Base-by-base conservation (phyloP, 2,888 invertebrate species). In the Pyrgus malvae region DNA sequence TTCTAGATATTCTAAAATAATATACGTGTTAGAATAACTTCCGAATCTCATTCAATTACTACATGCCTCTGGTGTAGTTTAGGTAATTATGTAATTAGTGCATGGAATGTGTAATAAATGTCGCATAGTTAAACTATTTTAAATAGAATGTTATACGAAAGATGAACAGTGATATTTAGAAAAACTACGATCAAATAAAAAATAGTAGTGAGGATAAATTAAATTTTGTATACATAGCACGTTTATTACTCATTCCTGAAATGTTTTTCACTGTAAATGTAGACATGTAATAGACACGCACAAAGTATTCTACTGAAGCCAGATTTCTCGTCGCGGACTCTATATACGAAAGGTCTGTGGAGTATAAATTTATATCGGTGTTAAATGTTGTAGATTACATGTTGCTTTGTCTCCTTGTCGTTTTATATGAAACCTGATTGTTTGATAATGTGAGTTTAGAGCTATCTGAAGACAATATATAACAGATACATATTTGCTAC, bases 201-300 rank as follows among this genome's bases (percentile, higher is more conserved):
- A 23, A 4, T 23, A 23, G 23, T 23, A 23, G 23, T 23, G 9
- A 8, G 7, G 9, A 1, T 8, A 16, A 35, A 16, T 16, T 16
- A 9, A 35, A 14, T 5, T 31, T 31, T 31, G 11, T 31, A 31
- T 31, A 11, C 31, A 31, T 2, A 11, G 17, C 44, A 31, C 23
- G 6, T 53, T 37, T 51, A 41, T 48, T 51, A 48, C 56, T 45
- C 54, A 55, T 57, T 48, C 17, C 48, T 53, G 44, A 31, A 44
- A 46, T 17, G 57, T 44, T 48, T 21, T 40, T 56, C 59, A 58
- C 49, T 45, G 51, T 62, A 70, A 63, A 63, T 62, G 81, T 84
- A 83, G 83, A 51, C 60, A 72, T 64, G 72, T 78, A 78, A 83
- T 82, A 80, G 76, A 84, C 69, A 82, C 85, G 85, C 84, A 84